Evolutionary conservation across 2,797 vertebrate genomes (phyloP).

Genomic region (Danio kyathit): DNA sequence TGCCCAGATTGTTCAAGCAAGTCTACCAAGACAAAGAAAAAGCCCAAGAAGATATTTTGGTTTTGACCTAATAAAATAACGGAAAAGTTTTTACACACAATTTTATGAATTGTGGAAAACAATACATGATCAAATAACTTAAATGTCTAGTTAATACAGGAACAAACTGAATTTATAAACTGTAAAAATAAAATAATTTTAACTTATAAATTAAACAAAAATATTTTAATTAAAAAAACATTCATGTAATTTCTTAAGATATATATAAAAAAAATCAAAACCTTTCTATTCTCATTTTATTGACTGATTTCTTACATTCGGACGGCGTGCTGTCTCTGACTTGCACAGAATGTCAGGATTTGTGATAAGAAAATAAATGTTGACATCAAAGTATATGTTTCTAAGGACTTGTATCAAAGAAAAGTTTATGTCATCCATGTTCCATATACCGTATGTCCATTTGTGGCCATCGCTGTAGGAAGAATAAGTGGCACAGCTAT

Average conservation of each 20-base stretch:
- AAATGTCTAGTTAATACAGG: no score
- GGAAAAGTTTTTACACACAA: no score
- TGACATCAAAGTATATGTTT: not conserved
- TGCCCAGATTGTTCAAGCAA: not conserved
- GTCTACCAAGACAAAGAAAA: no score
- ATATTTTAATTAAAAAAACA: no score
- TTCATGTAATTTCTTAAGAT: no score
- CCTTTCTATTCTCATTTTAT: no score
- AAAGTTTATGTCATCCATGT: not conserved
- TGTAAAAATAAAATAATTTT: no score
- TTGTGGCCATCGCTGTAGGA: conserved; percentile 25
- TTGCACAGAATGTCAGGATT: not conserved
- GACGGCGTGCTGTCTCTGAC: not conserved
- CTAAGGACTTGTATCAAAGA: not conserved
- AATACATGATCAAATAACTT: not conserved
- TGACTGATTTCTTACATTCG: not conserved
- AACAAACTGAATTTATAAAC: conserved; percentile 15
- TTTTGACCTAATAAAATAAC: not conserved
- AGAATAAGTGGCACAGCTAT: conserved; percentile 33
- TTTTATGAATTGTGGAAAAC: not conserved
- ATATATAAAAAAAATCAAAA: no score
- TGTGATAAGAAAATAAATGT: not conserved
- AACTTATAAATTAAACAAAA: no score
- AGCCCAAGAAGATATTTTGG: not conserved
- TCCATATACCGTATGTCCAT: not conserved